These are phyloP conservation scores for Rhopalosiphum nymphaeae DNA, from an alignment of 2,888 invertebrate genomes.

Conservation along the genomic window DNA sequence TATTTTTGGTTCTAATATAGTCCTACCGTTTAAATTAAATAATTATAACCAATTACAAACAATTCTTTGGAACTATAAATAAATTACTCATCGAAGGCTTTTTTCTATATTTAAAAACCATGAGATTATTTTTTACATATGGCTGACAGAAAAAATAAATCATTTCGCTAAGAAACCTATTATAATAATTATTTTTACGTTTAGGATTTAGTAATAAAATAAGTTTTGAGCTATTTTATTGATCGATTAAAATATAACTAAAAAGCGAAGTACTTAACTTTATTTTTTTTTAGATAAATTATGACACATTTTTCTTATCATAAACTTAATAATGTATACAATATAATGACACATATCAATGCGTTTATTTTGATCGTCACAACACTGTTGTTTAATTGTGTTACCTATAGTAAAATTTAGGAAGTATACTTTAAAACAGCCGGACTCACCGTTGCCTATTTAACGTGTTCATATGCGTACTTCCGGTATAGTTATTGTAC, in stretches of 20 bases:
- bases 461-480: slow-evolving; percentile 60
- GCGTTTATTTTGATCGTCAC: not conserved
- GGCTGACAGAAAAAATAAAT: not conserved
- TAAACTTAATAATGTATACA: slow-evolving; percentile 20
- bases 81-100: not conserved
- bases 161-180: not conserved
- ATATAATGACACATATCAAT: not conserved
- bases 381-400: slow-evolving; percentile 27
- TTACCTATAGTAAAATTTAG: slow-evolving; percentile 44
- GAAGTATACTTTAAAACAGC: slow-evolving; percentile 48
- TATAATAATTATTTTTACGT: not conserved
- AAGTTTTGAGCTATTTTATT: not conserved
- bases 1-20: not conserved
- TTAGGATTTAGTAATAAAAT: not conserved
- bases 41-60: not conserved
- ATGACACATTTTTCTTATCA: slow-evolving; percentile 1
- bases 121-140: not conserved
- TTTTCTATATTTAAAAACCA: not conserved
- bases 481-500: slow-evolving; percentile 55
- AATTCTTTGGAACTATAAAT: not conserved
- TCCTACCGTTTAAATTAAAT: not conserved
- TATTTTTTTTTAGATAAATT: not conserved
- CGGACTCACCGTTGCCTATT: slow-evolving; percentile 45
- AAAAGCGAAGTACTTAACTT: not conserved
- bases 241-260: not conserved